Evolutionary conservation across 2,797 vertebrate species (phyloP).

Genomic region (Sparidentex hasta): DNA sequence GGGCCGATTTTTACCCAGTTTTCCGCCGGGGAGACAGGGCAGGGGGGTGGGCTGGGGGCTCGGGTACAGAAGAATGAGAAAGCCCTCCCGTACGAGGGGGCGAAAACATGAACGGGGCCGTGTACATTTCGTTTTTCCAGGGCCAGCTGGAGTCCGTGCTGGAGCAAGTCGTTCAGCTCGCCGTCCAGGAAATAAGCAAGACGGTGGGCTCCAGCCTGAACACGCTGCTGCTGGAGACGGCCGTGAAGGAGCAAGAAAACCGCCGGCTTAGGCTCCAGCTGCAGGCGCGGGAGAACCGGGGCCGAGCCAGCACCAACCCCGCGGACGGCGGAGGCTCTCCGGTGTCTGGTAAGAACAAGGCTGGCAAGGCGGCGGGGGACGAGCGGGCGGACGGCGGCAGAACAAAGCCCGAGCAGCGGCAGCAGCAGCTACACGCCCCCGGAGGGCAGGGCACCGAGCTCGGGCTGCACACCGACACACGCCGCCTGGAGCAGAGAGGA

Average conservation of each 20-base stretch:
- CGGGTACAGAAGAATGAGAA: constrained; percentile 76
- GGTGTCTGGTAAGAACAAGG: constrained; percentile 38
- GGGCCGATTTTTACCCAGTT: constrained; percentile 39
- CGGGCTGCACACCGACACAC: constrained; percentile 64
- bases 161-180: constrained; percentile 88
- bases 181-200: constrained; percentile 87
- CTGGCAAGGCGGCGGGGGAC: constrained; percentile 45
- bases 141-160: constrained; percentile 88
- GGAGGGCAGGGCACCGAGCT: constrained; percentile 60
- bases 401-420: constrained; percentile 69
- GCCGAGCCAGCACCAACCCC: constrained; percentile 2
- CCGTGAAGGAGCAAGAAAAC: constrained; percentile 85
- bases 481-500: constrained; percentile 83
- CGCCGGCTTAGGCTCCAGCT: constrained; percentile 77
- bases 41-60: constrained; percentile 46
- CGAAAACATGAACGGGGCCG: constrained; percentile 86
- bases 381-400: constrained; percentile 58
- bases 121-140: constrained; percentile 89
- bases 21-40: constrained; percentile 40
- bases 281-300: constrained; percentile 69
- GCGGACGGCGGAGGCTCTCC: constrained; percentile 41
- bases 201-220: constrained; percentile 84
- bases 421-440: constrained; percentile 62
- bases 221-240: constrained; percentile 85
- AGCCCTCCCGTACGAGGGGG: constrained; percentile 63